These are phyloP conservation scores for Eumeta japonica DNA, from an alignment of 1,140 invertebrate genomes.

Conservation along the genomic window DNA sequence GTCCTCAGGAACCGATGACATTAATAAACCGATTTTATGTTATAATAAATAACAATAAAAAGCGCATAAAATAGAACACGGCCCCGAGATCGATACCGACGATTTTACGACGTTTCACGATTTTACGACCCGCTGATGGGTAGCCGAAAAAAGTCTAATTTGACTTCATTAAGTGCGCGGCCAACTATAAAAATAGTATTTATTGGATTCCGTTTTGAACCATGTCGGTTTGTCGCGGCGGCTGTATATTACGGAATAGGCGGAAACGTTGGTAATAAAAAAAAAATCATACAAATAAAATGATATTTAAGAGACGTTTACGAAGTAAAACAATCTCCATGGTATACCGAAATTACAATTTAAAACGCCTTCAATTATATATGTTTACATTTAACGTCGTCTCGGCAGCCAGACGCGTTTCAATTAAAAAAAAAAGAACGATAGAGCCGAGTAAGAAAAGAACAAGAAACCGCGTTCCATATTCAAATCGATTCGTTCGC, in stretches of 20 bases:
- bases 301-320: too few relatives aligned
- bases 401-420: too few relatives aligned
- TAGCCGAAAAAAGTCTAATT: slow-evolving; percentile 40
- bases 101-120: slow-evolving; percentile 34
- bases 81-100: slow-evolving; percentile 35
- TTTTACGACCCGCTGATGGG: slow-evolving; percentile 37
- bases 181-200: slow-evolving; percentile 41
- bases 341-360: too few relatives aligned
- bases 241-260: too few relatives aligned
- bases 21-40: slow-evolving; percentile 42
- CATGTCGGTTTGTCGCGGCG: not conserved
- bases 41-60: slow-evolving; percentile 51
- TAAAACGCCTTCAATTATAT: too few relatives aligned
- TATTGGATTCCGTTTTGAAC: slow-evolving; percentile 16
- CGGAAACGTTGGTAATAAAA: too few relatives aligned
- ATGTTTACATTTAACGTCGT: too few relatives aligned
- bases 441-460: too few relatives aligned
- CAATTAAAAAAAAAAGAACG: too few relatives aligned
- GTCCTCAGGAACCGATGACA: slow-evolving; percentile 30
- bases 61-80: slow-evolving; percentile 46
- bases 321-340: too few relatives aligned
- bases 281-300: too few relatives aligned
- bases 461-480: too few relatives aligned
- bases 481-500: slow-evolving; percentile 52
- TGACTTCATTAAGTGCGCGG: slow-evolving; percentile 39